Base-by-base conservation (phyloP, 2,888 invertebrate genomes). In the Andrena trimmerana region DNA sequence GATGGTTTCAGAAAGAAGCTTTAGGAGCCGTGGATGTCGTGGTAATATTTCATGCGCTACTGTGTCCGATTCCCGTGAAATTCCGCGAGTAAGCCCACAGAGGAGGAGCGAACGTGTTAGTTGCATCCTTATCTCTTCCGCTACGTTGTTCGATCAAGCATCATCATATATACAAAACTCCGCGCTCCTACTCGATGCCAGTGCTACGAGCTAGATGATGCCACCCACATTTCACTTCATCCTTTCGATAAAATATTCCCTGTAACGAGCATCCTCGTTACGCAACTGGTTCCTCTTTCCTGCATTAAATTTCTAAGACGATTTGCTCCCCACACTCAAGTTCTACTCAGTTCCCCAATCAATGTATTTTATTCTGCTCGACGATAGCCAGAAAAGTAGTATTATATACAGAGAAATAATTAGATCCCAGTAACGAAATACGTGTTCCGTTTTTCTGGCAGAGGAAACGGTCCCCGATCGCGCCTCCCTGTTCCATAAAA, bases 101-200 rank as follows among this genome's bases (percentile, higher is more conserved):
- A 29, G 36, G n/a, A 50, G 10, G 50, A 73, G 59, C 27, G 57
- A 74, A 69, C 62, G 69, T 50, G 77, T 8, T 20, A 36, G 70
- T 54, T 29, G 48, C 7, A 48, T 67, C 52, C 66, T 60, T 83
- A 83, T 83, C 83, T 81, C 83, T 83, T 83, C 83, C 81, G 31
- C 50, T 48, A 72, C 62, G 72, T 72, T 80, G 75, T 68, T 59
- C 57, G 60, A 75, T 74, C 67, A 72, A 59, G 31, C 81, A 54
- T 65, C 72, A 69, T 76, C 24, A 8, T 42, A 16, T 16, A 42
- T 42, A 42, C 5, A 42, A 42, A 57, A 52, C 71, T 36, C 50
- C 29, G 33, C 13, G 31, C 29, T 50, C 10, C 54, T 48, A 16
- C 54, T n/a, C 72, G 68, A 33, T 13, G 27, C 59, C 29, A 1